A percentile compares a stretch with the other conserved stretches of the same genome.
Evolutionary conservation across 2,888 invertebrate species (phyloP).

Genomic region (Oconnorella tubifera): DNA sequence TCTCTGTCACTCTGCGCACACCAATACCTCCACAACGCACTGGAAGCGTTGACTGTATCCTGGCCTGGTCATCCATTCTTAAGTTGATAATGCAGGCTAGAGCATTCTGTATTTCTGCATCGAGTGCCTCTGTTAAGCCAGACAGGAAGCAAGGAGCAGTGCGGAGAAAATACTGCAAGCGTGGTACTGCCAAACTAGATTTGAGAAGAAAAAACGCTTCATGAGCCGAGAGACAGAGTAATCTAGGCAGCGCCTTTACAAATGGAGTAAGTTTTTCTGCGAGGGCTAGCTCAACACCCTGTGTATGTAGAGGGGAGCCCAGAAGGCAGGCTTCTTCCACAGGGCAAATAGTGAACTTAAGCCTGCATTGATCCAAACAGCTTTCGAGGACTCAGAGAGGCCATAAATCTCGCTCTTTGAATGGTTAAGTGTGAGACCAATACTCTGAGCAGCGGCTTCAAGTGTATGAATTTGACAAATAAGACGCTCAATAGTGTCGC

Average conservation of each 20-base stretch:
- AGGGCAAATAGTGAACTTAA: neutral
- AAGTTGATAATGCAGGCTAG: neutral
- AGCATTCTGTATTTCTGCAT: neutral
- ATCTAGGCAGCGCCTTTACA: neutral
- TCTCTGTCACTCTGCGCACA: neutral
- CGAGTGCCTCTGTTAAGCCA: neutral
- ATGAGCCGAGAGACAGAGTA: neutral
- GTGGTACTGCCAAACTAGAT: neutral
- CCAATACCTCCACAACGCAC: neutral
- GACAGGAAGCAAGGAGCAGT: neutral
- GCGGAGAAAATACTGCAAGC: constrained; percentile 2
- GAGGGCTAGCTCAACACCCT: neutral
- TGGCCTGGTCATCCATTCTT: neutral
- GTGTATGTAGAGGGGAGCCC: neutral
- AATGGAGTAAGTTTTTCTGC: neutral
- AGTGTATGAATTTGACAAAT: neutral
- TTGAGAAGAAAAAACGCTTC: neutral
- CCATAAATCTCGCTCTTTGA: neutral
- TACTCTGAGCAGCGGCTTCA: neutral
- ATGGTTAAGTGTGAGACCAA: neutral
- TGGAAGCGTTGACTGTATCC: neutral
- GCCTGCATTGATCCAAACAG: too few relatives aligned
- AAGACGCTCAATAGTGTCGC: neutral
- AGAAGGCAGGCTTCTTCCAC: neutral
- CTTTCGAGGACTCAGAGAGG: too few relatives aligned